phyloP scores from a whole-genome alignment of 2,113 vertebrate genomes.

The Paralichthys olivaceus region DNA sequence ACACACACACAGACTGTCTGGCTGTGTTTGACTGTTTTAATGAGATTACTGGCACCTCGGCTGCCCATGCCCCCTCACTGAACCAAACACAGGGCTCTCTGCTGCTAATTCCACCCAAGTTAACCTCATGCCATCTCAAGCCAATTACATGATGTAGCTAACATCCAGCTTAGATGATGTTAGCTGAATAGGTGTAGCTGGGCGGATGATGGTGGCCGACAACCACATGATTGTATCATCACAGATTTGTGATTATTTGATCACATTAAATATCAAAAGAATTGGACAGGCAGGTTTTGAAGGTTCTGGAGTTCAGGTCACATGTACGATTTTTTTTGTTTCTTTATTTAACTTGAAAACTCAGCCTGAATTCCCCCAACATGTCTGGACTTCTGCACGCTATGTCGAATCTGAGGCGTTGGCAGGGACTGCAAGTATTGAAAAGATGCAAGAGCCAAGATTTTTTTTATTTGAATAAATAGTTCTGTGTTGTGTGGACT shows the following conservation, averaged over 20 bases:
- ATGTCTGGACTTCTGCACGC: slow-evolving; percentile 24
- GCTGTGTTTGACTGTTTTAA: slow-evolving; percentile 50
- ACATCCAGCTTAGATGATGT: slow-evolving; percentile 3
- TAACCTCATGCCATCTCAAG: slow-evolving; percentile 13
- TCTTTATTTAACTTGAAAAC: background rate
- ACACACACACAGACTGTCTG: slow-evolving; percentile 41
- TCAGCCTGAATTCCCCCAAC: slow-evolving; percentile 32
- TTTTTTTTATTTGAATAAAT: slow-evolving; percentile 3
- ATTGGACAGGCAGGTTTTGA: background rate
- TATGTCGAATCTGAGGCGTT: background rate
- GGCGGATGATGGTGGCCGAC: background rate
- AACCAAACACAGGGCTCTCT: slow-evolving; percentile 13
- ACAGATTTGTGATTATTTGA: slow-evolving; percentile 19
- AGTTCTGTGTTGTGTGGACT: slow-evolving; percentile 24
- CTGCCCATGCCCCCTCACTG: slow-evolving; percentile 18
- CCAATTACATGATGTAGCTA: slow-evolving; percentile 31
- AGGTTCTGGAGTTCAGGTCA: background rate
- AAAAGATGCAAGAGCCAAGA: background rate
- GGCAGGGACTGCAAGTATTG: background rate
- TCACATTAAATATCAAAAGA: background rate
- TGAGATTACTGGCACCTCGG: slow-evolving; percentile 63
- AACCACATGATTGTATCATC: slow-evolving; percentile 26
- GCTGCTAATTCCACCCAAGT: background rate
- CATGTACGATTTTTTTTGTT: background rate
- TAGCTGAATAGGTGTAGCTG: slow-evolving; percentile 6